Evolutionary conservation across 1,140 invertebrate genomes (phyloP).

Genomic region (Ganaspis sp.): DNA sequence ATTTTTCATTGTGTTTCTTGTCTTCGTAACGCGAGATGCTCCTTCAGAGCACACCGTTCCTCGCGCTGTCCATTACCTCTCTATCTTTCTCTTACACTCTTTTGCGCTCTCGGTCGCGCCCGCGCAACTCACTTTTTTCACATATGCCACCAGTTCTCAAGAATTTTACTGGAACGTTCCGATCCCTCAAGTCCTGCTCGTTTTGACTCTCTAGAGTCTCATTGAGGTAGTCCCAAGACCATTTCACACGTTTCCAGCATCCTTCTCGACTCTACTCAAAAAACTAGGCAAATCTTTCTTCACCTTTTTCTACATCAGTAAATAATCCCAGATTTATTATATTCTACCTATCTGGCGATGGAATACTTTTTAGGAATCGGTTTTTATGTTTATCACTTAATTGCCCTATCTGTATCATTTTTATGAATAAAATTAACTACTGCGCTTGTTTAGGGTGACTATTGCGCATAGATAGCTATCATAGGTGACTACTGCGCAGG

Average conservation of each 20-base stretch:
- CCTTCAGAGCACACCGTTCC: slow-evolving; percentile 41
- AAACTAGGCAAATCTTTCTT: neutral
- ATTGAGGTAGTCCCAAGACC: slow-evolving; percentile 67
- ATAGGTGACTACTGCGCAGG: no score
- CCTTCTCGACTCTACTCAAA: neutral
- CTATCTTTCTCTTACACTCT: slow-evolving; percentile 46
- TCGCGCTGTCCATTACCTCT: slow-evolving; percentile 36
- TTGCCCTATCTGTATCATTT: no score
- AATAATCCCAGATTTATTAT: no score
- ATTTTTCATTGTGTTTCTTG: slow-evolving; percentile 73
- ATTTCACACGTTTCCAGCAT: slow-evolving; percentile 32
- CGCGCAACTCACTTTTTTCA: slow-evolving; percentile 47
- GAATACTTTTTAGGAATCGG: no score
- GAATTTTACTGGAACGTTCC: slow-evolving; percentile 72
- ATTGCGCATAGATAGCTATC: no score
- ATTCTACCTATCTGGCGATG: no score
- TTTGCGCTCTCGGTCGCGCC: slow-evolving; percentile 46
- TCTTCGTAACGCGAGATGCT: slow-evolving; percentile 59
- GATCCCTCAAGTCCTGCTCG: slow-evolving; percentile 45
- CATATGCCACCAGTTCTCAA: slow-evolving; percentile 57
- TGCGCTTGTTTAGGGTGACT: no score
- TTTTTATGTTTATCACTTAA: no score
- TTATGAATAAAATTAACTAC: no score
- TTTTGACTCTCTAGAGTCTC: slow-evolving; percentile 47
- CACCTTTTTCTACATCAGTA: no score